phyloP scores from a whole-genome alignment of 64 coral and sea anemone genomes.

The Porites australiensis region DNA sequence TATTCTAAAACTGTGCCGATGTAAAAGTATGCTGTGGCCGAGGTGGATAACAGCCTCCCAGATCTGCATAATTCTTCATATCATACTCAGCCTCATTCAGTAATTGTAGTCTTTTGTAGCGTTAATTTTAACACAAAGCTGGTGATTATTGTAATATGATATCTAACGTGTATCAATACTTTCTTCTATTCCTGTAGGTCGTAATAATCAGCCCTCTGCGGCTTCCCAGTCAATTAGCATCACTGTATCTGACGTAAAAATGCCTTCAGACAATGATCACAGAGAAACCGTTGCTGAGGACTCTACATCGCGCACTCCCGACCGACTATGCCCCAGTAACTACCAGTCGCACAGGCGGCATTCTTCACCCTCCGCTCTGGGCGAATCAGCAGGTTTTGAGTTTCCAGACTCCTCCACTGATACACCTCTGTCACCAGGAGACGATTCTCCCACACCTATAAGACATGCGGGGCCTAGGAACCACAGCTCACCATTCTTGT shows the following conservation, averaged over 20 bases:
- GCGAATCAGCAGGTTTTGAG: constrained; percentile 84
- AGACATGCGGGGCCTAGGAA: constrained; percentile 18
- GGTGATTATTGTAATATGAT: too few species aligned
- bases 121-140: too few species aligned
- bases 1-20: too few species aligned
- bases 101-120: too few species aligned
- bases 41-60: too few species aligned
- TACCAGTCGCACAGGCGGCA: constrained; percentile 93
- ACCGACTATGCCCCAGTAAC: constrained; percentile 67
- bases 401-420: constrained; percentile 77
- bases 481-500: constrained; percentile 79
- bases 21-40: too few species aligned
- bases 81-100: too few species aligned
- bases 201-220: not conserved
- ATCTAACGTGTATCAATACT: not conserved
- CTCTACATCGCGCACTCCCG: constrained; percentile 34
- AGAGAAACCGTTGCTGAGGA: not conserved
- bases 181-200: not conserved
- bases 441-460: constrained; percentile 14
- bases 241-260: constrained; percentile 90
- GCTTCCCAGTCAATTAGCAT: constrained; percentile 84
- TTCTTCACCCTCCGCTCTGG: constrained; percentile 91
- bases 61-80: too few species aligned
- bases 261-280: constrained; percentile 63
- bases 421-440: constrained; percentile 38